Percentiles rank a stretch among this genome's conserved stretches.
Conservation (phyloP, 2,888 invertebrate genomes). For the Cinara cedri region DNA sequence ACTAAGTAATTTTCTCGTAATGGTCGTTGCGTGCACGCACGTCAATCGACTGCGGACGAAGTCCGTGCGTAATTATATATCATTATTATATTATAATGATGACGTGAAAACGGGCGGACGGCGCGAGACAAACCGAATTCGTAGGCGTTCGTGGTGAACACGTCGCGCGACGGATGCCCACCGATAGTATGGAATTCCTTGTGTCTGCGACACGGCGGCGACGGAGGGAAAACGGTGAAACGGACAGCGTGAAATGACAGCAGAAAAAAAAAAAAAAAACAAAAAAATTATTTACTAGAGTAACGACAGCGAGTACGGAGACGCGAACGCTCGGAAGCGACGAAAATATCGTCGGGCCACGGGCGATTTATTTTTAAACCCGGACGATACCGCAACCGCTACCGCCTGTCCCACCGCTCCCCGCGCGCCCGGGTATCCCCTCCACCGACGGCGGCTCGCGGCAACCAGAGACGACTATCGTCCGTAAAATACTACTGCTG, state of each 20-base stretch:
- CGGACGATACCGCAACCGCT: conserved; percentile 8
- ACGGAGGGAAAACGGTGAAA: not conserved
- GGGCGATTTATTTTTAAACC: conserved; percentile 52
- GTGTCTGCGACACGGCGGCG: not conserved
- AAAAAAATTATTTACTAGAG: too few relatives aligned
- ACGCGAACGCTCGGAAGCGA: not conserved
- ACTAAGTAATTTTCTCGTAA: not conserved
- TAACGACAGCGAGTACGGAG: too few relatives aligned
- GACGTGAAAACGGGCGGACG: too few relatives aligned
- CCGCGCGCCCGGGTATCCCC: not conserved
- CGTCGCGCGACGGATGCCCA: too few relatives aligned
- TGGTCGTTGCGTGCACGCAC: too few relatives aligned
- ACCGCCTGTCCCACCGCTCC: not conserved
- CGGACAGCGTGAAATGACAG: too few relatives aligned
- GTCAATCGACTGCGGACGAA: too few relatives aligned
- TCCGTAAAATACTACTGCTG: not conserved
- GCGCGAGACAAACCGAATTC: too few relatives aligned
- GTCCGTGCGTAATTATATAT: not conserved
- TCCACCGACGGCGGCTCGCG: not conserved
- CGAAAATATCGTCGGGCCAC: conserved; percentile 5
- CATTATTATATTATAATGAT: not conserved
- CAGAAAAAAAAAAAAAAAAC: too few relatives aligned
- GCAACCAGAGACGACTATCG: not conserved
- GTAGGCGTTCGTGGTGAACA: too few relatives aligned
- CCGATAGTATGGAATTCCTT: conserved; percentile 19